A percentile compares a stretch with the other conserved stretches of the same genome.
Conservation (phyloP, 2,797 vertebrate genomes). For the Poeciliopsis infans region DNA sequence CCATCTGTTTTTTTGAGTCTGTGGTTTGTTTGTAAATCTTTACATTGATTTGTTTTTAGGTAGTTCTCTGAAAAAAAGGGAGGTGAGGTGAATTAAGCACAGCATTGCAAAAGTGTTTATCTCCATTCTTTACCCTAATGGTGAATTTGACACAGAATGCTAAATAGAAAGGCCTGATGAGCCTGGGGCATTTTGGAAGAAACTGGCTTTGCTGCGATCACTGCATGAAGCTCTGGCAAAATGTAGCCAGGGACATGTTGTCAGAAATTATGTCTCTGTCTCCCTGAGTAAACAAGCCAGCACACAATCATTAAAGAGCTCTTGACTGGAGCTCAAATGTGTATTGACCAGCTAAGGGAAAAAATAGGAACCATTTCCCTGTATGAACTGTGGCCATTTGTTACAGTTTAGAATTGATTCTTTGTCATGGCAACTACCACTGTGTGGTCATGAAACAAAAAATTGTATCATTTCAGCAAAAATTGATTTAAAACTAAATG, state of each 20-base stretch:
- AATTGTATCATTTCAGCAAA: constrained; percentile 67
- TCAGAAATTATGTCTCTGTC: constrained; percentile 69
- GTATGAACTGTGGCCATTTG: constrained; percentile 76
- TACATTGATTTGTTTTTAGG: constrained; percentile 45
- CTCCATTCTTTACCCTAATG: constrained; percentile 49
- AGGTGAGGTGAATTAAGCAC: constrained; percentile 46
- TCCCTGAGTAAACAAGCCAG: constrained; percentile 75
- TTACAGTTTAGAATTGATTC: constrained; percentile 79
- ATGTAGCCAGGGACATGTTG: constrained; percentile 54
- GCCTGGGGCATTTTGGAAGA: constrained; percentile 59
- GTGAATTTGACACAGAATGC: constrained; percentile 35
- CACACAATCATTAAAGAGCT: constrained; percentile 75
- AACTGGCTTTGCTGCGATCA: constrained; percentile 60
- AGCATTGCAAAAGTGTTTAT: constrained; percentile 54
- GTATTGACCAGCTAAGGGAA: constrained; percentile 79
- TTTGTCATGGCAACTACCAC: constrained; percentile 72
- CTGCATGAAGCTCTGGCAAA: constrained; percentile 53
- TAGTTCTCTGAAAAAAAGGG: constrained; percentile 46
- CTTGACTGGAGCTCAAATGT: constrained; percentile 68
- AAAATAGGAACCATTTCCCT: constrained; percentile 75
- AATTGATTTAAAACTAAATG: constrained; percentile 69
- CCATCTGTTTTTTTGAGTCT: constrained; percentile 34
- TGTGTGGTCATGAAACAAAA: constrained; percentile 63
- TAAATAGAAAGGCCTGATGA: constrained; percentile 57
- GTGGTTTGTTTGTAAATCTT: constrained; percentile 40